Conservation (phyloP, 2,113 vertebrate species). For the Lagopus muta region DNA sequence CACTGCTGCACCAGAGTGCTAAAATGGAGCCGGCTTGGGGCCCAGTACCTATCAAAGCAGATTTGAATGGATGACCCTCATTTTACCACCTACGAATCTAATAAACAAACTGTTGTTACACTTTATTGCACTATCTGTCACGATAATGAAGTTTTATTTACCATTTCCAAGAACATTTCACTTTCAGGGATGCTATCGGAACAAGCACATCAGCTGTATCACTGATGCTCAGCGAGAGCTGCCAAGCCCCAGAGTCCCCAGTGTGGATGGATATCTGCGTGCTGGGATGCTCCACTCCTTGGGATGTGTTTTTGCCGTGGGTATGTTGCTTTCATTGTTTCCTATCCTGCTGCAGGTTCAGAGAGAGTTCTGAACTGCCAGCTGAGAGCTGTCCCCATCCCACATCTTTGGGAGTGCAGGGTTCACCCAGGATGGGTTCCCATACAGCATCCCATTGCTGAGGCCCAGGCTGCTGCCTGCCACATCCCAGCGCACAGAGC, state of each 20-base stretch:
- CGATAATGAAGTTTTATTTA: slow-evolving; percentile 49
- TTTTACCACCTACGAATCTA: background rate
- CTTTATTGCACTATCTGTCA: slow-evolving; percentile 33
- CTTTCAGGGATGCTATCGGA: background rate
- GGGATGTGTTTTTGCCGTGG: fast-evolving
- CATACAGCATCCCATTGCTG: background rate
- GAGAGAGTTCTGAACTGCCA: no score
- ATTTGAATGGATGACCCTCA: slow-evolving; percentile 44
- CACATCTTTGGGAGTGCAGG: fast-evolving
- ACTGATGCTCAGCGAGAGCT: fast-evolving
- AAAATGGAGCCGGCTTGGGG: background rate
- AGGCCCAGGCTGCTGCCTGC: background rate
- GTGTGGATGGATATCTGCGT: fast-evolving
- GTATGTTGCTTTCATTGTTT: fast-evolving
- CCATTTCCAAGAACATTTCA: slow-evolving; percentile 4
- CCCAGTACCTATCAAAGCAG: background rate
- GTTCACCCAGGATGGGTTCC: no score
- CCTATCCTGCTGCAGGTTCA: background rate
- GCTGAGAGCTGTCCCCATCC: background rate
- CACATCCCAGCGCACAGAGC: background rate
- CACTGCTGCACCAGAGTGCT: fast-evolving
- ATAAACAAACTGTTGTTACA: slow-evolving; percentile 7
- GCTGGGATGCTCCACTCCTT: fast-evolving
- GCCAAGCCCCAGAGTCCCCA: background rate
- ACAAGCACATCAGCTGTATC: background rate